Base-by-base conservation (phyloP, 2,797 vertebrate genomes). In the Oreonectes daqikongensis region DNA sequence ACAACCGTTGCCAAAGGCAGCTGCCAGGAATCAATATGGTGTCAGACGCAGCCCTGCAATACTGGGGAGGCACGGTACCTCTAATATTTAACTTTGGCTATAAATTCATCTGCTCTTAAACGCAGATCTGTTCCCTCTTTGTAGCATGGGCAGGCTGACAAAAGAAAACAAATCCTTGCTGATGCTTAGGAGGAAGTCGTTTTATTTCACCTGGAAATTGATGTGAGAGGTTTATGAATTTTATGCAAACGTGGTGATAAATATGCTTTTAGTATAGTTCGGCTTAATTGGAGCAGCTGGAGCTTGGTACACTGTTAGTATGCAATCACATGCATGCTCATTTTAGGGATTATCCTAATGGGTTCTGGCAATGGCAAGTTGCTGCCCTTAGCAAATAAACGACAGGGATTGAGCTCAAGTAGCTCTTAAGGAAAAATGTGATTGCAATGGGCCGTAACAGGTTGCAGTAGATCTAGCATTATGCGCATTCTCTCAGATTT, bases 21-120 rank as follows among this genome's bases (percentile, higher is more conserved):
- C 81, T 92, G 89, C 91, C 86, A 90, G 85, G 83, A 91, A 93
- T 93, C 90, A 87, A 91, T 93, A 86, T 65, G 38, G 81, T 84
- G 81, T 83, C 85, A 81, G 59, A 69, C 64, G 59, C 40, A 75
- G 73, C 65, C 61, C 74, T 57, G 81, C 82, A 72, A 81, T 46
- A 30, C 81, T 65, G 68, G 40, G 83, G 84, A 82, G 68, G n/a
- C 50, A 69, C 50, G 50, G 11, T 30, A 53, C 59, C 73, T 79
- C 67, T 67, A 48, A 69, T 84, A 75, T 65, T 74, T 66, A 82
- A 79, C 20, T 74, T 59, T 78, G 15, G 46, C 42, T 68, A 70
- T 72, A 60, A 65, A 40, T 55, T 82, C 38, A 75, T 69, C 81
- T 35, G 44, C 69, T 69, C 22, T 81, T 72, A 85, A 73, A 68